Conservation (phyloP, 2,797 vertebrate species). For the Amniataba percoides region DNA sequence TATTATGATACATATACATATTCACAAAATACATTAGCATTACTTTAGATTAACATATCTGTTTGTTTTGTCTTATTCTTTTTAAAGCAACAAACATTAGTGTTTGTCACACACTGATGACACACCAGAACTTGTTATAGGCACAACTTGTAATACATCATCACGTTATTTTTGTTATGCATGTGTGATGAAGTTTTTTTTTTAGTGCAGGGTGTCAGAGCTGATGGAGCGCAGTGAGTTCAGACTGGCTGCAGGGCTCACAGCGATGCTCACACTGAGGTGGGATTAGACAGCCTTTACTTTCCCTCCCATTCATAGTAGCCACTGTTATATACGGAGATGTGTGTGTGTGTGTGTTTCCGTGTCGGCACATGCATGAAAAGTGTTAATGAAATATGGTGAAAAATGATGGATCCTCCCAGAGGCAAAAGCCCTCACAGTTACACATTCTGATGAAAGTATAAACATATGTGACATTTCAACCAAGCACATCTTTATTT, state of each 20-base stretch:
- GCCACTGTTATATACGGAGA: slow-evolving; percentile 3
- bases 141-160: not conserved
- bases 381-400: slow-evolving; percentile 64
- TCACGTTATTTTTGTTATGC: not conserved
- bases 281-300: slow-evolving; percentile 20
- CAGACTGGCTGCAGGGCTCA: slow-evolving; percentile 27
- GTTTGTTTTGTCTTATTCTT: slow-evolving; percentile 14
- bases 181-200: not conserved
- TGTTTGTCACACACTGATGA: not conserved
- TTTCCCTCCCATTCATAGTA: slow-evolving; percentile 3
- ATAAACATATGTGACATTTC: slow-evolving; percentile 71
- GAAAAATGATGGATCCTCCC: slow-evolving; percentile 64
- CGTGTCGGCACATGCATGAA: slow-evolving; percentile 22
- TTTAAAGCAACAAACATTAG: not conserved
- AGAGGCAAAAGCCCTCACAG: slow-evolving; percentile 59
- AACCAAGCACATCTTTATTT: slow-evolving; percentile 51
- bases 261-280: not conserved
- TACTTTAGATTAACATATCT: slow-evolving; percentile 23
- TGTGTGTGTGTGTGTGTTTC: slow-evolving; percentile 12
- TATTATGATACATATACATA: slow-evolving; percentile 49
- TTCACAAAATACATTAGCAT: slow-evolving; percentile 32
- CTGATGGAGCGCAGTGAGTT: slow-evolving; percentile 24
- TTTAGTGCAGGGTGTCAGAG: slow-evolving; percentile 5
- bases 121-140: not conserved
- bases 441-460: slow-evolving; percentile 69